Conservation (phyloP, 2,797 vertebrate genomes). For the Australoheros facetus region DNA sequence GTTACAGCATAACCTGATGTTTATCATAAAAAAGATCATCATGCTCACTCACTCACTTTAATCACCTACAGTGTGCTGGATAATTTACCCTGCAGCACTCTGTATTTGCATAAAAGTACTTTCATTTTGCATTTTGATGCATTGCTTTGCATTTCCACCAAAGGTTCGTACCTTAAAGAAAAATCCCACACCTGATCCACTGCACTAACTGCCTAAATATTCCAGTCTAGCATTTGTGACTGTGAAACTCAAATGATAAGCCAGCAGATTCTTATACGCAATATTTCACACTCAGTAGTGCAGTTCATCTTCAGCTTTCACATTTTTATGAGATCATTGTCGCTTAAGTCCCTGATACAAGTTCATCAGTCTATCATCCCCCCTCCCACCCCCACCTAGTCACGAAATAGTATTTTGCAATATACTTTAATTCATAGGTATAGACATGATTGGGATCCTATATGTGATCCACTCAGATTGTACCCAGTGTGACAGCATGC, state of each 20-base stretch:
- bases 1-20: conserved; percentile 31
- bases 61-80: conserved; percentile 54
- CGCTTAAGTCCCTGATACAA: conserved; percentile 22
- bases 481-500: accelerated
- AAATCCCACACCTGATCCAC: conserved; percentile 43
- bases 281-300: conserved; percentile 31
- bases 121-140: conserved; percentile 60
- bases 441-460: neutral
- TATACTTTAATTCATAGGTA: neutral
- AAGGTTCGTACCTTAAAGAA: conserved; percentile 32
- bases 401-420: neutral
- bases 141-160: conserved; percentile 42
- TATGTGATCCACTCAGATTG: no score
- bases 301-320: conserved; percentile 16
- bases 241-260: conserved; percentile 53
- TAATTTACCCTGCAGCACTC: conserved; percentile 59
- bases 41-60: conserved; percentile 49
- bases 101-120: conserved; percentile 69
- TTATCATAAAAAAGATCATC: conserved; percentile 40
- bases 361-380: conserved; percentile 12
- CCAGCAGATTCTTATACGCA: conserved; percentile 15
- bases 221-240: conserved; percentile 18
- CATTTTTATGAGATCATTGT: conserved; percentile 38
- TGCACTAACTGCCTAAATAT: conserved; percentile 36
- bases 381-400: neutral